Evolutionary conservation across 1,140 invertebrate genomes (phyloP), one percentile per base, ranked within the genome.

Genomic region (Diplogasteroides magnus): DNA sequence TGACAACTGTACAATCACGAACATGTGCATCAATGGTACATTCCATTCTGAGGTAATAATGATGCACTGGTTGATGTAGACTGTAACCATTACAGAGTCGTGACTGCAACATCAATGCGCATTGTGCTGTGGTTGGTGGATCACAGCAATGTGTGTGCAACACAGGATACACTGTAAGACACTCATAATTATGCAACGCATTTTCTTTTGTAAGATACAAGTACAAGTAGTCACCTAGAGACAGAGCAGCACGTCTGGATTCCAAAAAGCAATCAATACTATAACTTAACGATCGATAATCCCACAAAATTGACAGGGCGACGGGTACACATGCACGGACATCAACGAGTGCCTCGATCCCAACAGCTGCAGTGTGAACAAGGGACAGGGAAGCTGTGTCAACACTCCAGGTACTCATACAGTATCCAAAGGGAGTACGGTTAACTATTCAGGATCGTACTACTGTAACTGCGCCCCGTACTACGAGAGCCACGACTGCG

Each of bases 291-390:
- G n/a, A n/a, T n/a, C n/a, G n/a, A n/a, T n/a, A n/a, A n/a, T n/a
- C n/a, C n/a, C n/a, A n/a, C n/a, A n/a, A n/a, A n/a, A n/a, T n/a
- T n/a, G n/a, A n/a, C 19, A 31, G 26, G 68, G 72, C 37, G 66
- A 74, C 26, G 72, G 72, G 59, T 71, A 63, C 69, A 71, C 71
- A 26, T 74, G 72, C 31, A 71, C 64, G 19, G 69, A 71, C 31
- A 72, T 74, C 63, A 61, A 74, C 56, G 68, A 74, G 31, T 74
- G 72, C 32, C 37, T 62, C n/a, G n/a, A 56, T 32, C 67, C 67
- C n/a, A 31, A 31, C 29, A 68, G 57, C 29, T 68, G 60, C 25
- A 64, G 66, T 6, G 58, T 60, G 27, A 64, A 64, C n/a, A 56
- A 61, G 15, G 62, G 37, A 66, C 67, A 64, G 58, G 56, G 59